Base-by-base conservation (phyloP, 53 echinoderm and acorn worm species). In the Echinometra lucunter region DNA sequence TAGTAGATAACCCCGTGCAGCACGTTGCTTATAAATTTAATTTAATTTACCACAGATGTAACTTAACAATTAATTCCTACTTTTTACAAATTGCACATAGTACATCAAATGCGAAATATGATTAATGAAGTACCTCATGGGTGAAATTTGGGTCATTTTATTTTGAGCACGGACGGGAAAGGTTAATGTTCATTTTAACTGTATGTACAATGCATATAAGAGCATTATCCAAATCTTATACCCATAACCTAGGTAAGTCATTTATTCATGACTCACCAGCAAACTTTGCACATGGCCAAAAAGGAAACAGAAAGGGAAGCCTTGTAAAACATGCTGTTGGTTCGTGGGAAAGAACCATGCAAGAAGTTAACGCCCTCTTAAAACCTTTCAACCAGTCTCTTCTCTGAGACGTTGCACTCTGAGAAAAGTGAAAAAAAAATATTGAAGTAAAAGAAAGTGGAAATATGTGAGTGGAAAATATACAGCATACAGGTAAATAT, bases 211-310 rank as follows among this genome's bases (percentile, higher is more conserved):
- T n/a, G n/a, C 78, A 78, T 78, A 16, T 78, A 78, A 78, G 78
- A 78, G 78, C 35, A 78, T 78, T 78, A 78, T 78, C 38, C 42
- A 6, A 78, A 78, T 72, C 72, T 16, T 9, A 72, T 40, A 78
- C 42, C 42, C 0, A 78, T 4, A 78, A 78, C 78, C 23, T 19
- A 44, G 42, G 78, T 23, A 63, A 63, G 63, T 63, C 63, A 63
- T 63, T 63, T 63, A 63, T 23, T 78, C 3, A 78, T 78, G 78
- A 42, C 42, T 78, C 78, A 78, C 38, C 78, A 38, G 6, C 42
- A 78, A 75, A 19, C 35, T 78, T 72, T 72, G 16, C 35, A 32
- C 32, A 35, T 72, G 35, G n/a, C n/a, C n/a, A 72, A 72, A 78
- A 78, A 78, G 17, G 42, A 78, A 38, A 69, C 34, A 69, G 42